Conservation (phyloP, 92 coral and sea anemone genomes). For the Virgularia gustaviana region DNA sequence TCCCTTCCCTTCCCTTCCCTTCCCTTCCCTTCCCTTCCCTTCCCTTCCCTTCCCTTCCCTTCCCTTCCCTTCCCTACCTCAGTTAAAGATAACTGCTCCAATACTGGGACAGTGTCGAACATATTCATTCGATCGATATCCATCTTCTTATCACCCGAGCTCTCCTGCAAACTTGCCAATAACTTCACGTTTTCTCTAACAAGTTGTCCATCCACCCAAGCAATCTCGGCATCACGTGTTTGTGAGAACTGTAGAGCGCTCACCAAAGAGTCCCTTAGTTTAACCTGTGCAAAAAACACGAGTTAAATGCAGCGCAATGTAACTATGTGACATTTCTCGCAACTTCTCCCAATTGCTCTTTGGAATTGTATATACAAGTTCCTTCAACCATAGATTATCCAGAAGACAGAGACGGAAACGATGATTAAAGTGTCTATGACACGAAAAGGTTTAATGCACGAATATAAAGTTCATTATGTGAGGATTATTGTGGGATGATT, state of each 20-base stretch:
- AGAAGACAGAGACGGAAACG: too few species aligned
- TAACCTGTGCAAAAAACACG: conserved; percentile 53
- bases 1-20: not conserved
- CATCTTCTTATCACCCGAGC: conserved; percentile 70
- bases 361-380: too few species aligned
- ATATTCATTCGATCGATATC: conserved; percentile 67
- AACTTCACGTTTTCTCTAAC: conserved; percentile 71
- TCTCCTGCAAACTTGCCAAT: conserved; percentile 51
- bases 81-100: conserved; percentile 67
- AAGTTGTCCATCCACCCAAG: conserved; percentile 97
- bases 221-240: conserved; percentile 98
- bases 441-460: too few species aligned
- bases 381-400: not conserved
- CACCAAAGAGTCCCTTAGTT: conserved; percentile 92
- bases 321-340: not conserved
- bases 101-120: conserved; percentile 72
- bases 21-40: not conserved
- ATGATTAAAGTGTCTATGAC: too few species aligned
- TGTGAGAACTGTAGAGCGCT: conserved; percentile 94
- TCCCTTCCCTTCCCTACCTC: conserved; percentile 48
- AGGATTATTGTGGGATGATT: too few species aligned
- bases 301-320: not conserved
- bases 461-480: too few species aligned
- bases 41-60: not conserved
- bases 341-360: not conserved